Conservation (phyloP, 2,797 vertebrate genomes). For the Gymnocypris eckloni region DNA sequence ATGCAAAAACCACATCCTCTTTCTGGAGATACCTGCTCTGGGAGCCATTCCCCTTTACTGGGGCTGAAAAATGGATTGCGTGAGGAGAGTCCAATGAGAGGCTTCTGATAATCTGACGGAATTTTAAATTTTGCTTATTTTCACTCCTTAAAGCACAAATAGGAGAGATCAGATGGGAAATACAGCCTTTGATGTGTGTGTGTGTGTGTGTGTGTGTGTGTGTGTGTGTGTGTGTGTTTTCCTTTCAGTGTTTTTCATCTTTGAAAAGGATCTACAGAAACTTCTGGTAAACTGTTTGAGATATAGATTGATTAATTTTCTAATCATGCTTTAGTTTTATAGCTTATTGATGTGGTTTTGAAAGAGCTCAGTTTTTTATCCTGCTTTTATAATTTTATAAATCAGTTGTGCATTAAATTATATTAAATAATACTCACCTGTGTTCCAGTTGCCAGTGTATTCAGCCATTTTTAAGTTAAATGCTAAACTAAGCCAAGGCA, state of each 20-base stretch:
- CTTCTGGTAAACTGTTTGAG: constrained; percentile 71
- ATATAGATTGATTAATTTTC: constrained; percentile 67
- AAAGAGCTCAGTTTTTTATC: not conserved
- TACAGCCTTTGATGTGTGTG: constrained; percentile 69
- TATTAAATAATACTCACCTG: not conserved
- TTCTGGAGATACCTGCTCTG: constrained; percentile 80
- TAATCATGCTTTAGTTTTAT: not conserved
- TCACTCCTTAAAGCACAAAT: constrained; percentile 67
- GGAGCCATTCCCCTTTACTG: constrained; percentile 75
- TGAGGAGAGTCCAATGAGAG: constrained; percentile 62
- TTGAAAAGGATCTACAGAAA: constrained; percentile 12
- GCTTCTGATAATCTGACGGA: constrained; percentile 73
- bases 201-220: constrained; percentile 1
- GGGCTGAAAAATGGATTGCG: constrained; percentile 74
- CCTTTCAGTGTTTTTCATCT: constrained; percentile 4
- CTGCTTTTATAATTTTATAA: not conserved
- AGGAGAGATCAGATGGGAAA: constrained; percentile 70
- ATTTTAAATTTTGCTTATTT: constrained; percentile 74
- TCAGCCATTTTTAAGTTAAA: not conserved
- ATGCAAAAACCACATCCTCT: constrained; percentile 85
- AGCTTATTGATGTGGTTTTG: not conserved
- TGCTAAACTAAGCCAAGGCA: not conserved
- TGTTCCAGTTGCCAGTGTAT: not conserved
- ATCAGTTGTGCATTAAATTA: not conserved
- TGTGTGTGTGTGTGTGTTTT: not conserved